Percentiles rank a stretch among this genome's conserved stretches.
These are phyloP conservation scores for Sinocyclocheilus anshuiensis DNA, from an alignment of 2,113 vertebrate genomes.

Conservation along the genomic window DNA sequence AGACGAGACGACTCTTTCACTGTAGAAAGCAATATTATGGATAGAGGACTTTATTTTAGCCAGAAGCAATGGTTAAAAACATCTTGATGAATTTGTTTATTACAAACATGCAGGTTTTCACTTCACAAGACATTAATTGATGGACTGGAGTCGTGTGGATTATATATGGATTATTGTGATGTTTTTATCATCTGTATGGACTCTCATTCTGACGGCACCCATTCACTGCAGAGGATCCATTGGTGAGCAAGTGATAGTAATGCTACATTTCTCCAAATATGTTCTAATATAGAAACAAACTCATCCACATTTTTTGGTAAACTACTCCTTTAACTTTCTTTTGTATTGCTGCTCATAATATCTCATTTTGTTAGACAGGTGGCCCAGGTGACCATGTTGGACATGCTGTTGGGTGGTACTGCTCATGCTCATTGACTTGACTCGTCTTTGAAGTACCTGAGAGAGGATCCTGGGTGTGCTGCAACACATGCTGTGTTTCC, in stretches of 20 bases:
- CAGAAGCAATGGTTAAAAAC: no score
- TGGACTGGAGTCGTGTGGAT: not conserved
- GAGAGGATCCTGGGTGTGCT: constrained; percentile 45
- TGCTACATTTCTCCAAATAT: not conserved
- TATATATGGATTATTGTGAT: not conserved
- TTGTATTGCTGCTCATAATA: constrained; percentile 49
- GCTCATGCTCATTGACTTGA: constrained; percentile 7
- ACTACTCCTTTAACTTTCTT: not conserved
- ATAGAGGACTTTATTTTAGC: no score
- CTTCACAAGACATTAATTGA: not conserved
- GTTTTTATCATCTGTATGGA: not conserved
- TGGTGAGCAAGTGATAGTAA: not conserved
- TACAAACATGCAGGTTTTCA: not conserved
- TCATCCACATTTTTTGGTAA: not conserved
- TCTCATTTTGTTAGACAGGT: constrained; percentile 60
- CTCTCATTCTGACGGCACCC: not conserved
- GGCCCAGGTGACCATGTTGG: constrained; percentile 38
- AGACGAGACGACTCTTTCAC: no score
- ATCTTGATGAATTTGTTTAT: no score
- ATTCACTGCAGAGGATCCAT: not conserved
- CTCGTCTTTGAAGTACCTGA: constrained; percentile 15
- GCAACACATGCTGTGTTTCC: constrained; percentile 25
- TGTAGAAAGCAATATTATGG: no score
- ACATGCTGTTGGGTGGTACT: constrained; percentile 20
- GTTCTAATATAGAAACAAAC: not conserved